Evolutionary conservation across 2,888 invertebrate species (phyloP), one percentile per base, ranked within the genome.

Genomic region (Dicyrtoma fusca): DNA sequence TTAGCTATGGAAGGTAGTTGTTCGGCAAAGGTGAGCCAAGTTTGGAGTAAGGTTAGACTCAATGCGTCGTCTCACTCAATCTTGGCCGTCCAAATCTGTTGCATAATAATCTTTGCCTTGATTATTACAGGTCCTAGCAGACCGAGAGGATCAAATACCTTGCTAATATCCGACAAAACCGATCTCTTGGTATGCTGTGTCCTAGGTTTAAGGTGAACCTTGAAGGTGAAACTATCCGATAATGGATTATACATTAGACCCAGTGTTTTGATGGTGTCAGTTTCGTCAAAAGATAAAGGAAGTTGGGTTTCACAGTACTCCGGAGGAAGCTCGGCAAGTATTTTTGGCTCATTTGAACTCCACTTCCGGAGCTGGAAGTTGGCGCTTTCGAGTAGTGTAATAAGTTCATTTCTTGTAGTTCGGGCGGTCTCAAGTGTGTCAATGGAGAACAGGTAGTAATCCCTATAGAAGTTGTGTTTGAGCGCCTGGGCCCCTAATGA

Each of bases 401-500:
- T 19, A 1, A 81, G 80, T 66, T 80, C 45, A 19, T 76, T 71
- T 8, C 3, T 34, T 0, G 76, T 19, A 13, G 75, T 64, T 53
- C 73, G 42, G 0, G 74, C 74, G 1, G 81, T 81, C 6, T 76
- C 69, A 34, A 82, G 62, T 4, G 81, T 66, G 72, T 82, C 82
- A n/a, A n/a, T n/a, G n/a, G n/a, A n/a, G n/a, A n/a, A n/a, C n/a
- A n/a, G n/a, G n/a, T n/a, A n/a, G n/a, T n/a, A n/a, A 61, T 83
- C 82, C 14, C 83, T 78, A 55, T 83, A 83, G 71, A 82, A 80
- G n/a, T 23, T 8, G 11, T 23, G 2, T 2, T 26, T n/a, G 1
- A 49, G 14, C n/a, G 70, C 65, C 42, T 76, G 45, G 10, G 75
- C 55, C 4, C 74, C 77, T 23, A 49, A 10, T 8, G 76, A 73